Evolutionary conservation across 2,888 invertebrate genomes (phyloP), one percentile per base, ranked within the genome.

Genomic region (Athrips mouffetella): DNA sequence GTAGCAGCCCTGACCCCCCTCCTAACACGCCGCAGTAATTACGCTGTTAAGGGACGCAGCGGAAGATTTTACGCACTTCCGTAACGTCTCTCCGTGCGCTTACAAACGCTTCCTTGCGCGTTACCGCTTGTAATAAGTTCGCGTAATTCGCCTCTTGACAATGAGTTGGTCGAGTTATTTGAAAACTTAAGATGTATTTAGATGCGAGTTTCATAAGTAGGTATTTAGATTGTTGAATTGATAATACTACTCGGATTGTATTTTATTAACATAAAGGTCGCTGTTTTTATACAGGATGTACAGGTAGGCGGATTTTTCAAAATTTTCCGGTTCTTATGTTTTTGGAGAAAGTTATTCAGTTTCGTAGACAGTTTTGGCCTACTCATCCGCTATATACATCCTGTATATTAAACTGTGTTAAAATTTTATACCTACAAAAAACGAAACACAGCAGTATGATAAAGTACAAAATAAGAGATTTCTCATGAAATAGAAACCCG

Each of bases 21-120:
- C 21, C 5, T n/a, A n/a, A n/a, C n/a, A n/a, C n/a, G n/a, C n/a
- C 1, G 45, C 16, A 25, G 79, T 84, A 83, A 86, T 86, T 82
- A 81, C 84, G 69, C 70, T 68, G 74, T 80, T 77, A 79, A 66
- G 66, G 64, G 66, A 59, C 65, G 67, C 20, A 21, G 31, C 18
- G 45, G 45, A 35, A 25, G 35, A 62, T 84, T 86, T 87, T 78
- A 83, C 84, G 80, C 74, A 76, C 80, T 79, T 58, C 48, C 23
- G 41, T 21, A 25, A 25, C 57, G 59, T 57, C n/a, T n/a, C n/a
- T n/a, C n/a, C n/a, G n/a, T n/a, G n/a, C n/a, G 41, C 56, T 59
- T 62, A 37, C 37, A 21, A n/a, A 37, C 18, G 21, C 63, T 62
- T 60, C 69, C 70, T 71, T 69, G 56, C 60, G 65, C 63, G 64